A percentile compares a stretch with the other conserved stretches of the same genome.
These are phyloP conservation scores for Thomomys bottae DNA, from an alignment of 2,113 vertebrate genomes.

Conservation along the genomic window DNA sequence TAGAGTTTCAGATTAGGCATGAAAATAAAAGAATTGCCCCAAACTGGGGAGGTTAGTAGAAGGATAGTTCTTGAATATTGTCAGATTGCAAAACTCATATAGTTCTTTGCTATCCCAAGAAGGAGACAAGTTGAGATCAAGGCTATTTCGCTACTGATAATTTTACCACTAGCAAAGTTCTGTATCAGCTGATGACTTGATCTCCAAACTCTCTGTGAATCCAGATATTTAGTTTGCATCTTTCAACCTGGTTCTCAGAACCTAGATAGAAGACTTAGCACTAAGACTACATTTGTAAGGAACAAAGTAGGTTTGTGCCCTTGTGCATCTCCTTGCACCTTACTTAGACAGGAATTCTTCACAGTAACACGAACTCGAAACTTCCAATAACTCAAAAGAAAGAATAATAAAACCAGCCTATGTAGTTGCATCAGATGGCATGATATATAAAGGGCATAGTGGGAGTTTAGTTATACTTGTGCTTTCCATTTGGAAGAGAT, in stretches of 20 bases:
- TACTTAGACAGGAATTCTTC: neutral
- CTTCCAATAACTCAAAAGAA: neutral
- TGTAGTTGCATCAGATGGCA: neutral
- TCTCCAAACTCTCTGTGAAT: neutral
- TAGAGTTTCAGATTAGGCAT: neutral
- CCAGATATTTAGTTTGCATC: neutral
- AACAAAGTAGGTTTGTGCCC: neutral
- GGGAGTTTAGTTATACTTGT: neutral
- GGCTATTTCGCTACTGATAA: neutral
- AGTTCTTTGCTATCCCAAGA: neutral
- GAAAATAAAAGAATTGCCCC: neutral
- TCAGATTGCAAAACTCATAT: neutral
- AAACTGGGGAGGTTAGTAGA: too few species aligned
- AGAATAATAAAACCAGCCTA: neutral
- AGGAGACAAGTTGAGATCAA: neutral
- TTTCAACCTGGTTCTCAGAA: constrained; percentile 9
- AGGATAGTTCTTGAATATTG: neutral
- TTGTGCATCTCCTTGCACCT: neutral
- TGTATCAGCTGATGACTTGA: neutral
- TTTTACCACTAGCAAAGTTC: neutral
- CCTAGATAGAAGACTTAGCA: neutral
- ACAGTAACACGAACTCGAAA: neutral
- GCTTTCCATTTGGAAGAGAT: neutral
- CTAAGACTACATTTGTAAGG: neutral
- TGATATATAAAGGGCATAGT: neutral